phyloP scores from a whole-genome alignment of 2,888 invertebrate species.

The Noctua fimbriata region DNA sequence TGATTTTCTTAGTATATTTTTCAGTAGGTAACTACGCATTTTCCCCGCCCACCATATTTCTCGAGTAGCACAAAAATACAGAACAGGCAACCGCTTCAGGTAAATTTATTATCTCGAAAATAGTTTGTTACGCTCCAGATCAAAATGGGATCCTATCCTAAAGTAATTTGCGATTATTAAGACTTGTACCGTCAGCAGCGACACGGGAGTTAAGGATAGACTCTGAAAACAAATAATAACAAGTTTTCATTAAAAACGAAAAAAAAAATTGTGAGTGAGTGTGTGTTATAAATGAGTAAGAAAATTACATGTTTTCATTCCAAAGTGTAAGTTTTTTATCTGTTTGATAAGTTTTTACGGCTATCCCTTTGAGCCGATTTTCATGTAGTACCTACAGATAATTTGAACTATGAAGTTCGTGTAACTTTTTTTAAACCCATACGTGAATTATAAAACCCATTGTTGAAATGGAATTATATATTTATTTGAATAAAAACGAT shows the following conservation, averaged over 20 bases:
- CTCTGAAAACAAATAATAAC: neutral
- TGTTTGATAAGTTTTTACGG: neutral
- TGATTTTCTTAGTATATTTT: neutral
- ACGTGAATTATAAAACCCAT: neutral
- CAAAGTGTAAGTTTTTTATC: neutral
- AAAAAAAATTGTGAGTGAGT: neutral
- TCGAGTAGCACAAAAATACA: neutral
- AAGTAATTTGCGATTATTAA: constrained; percentile 23
- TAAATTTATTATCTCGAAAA: neutral
- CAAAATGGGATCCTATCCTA: neutral
- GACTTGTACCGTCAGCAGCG: constrained; percentile 2
- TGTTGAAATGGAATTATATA: neutral
- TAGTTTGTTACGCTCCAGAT: neutral
- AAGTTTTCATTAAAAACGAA: neutral
- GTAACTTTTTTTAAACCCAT: neutral
- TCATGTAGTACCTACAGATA: neutral
- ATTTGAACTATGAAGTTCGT: neutral
- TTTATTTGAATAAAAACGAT: too few relatives aligned
- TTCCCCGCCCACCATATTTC: constrained; percentile 4
- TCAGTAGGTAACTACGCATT: constrained; percentile 1
- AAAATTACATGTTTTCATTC: neutral
- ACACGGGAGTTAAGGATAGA: neutral
- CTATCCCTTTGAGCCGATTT: neutral
- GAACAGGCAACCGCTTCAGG: neutral
- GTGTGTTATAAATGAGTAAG: neutral